Base-by-base conservation (phyloP, 2,113 vertebrate species). In the Pao palembangensis region DNA sequence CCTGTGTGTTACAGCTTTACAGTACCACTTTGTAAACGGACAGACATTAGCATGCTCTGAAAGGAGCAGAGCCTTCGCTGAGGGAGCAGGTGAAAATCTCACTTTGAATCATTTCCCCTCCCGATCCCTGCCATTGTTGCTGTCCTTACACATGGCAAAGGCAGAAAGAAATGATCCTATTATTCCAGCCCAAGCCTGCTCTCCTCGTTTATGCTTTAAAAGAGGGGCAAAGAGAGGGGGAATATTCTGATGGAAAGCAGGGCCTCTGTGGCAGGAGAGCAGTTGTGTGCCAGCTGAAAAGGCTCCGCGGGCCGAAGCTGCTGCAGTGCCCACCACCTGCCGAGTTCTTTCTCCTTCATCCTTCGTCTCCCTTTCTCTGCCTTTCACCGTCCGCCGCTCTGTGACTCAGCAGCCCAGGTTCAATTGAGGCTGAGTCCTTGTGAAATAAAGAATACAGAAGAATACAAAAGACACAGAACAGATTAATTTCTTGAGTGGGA, bases 241-340 rank as follows among this genome's bases (percentile, higher is more conserved):
- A 86, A 88, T 88, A 87, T 90, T 88, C 85, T 87, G 86, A 87
- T 87, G 87, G 87, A 86, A 90, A 88, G 82, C 85, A 88, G 87
- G 87, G 84, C 86, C 84, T 88, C 87, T 59, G 82, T 90, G 84
- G 83, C 84, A 88, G 87, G 61, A 79, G 46, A 78, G 80, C 76
- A 71, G 80, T 86, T 90, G 80, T 88, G 86, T 90, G 88, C 88
- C 88, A 87, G 82, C 87, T 88, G 86, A 90, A 90, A 88, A 69
- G 88, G 84, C 77, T 82, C 78, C 0, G 59, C 61, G 62, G 79
- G 76, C 71, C 76, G 79, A 85, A 86, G 83, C 86, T 69, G 82
- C 19, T 71, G 76, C 79, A 73, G 86, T 90, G 88, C 88, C 87
- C 87, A 88, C 87, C 87, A 90, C 88, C 88, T 90, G 88, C 87